A percentile compares a stretch with the other conserved stretches of the same genome.
phyloP scores from a whole-genome alignment of 2,797 vertebrate genomes.

The Pogoniulus pusillus region DNA sequence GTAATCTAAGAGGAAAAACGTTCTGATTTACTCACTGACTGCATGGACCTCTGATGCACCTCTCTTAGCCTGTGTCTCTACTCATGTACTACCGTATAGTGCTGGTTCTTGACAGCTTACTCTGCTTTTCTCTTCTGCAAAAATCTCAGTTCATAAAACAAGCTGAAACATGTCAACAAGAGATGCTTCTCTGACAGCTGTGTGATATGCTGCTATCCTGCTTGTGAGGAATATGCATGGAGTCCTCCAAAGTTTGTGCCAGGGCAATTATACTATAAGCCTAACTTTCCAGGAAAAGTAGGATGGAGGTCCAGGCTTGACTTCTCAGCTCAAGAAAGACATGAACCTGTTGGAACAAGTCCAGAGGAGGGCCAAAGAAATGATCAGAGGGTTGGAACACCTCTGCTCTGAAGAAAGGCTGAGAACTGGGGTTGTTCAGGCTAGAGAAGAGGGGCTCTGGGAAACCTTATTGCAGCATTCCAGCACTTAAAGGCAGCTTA shows the following conservation, averaged over 20 bases:
- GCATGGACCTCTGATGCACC: not conserved
- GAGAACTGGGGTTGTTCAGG: not conserved
- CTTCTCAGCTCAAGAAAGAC: not conserved
- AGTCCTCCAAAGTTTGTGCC: conserved; percentile 8
- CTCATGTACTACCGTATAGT: not conserved
- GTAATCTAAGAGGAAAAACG: not conserved
- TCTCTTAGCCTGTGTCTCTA: not conserved
- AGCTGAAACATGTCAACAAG: conserved; percentile 43
- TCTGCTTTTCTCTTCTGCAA: conserved; percentile 5
- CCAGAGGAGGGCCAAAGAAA: not conserved
- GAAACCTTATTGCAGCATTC: not conserved
- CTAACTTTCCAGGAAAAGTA: conserved; percentile 10
- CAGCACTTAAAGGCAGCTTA: not conserved
- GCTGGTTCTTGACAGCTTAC: not conserved
- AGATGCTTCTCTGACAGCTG: conserved; percentile 33
- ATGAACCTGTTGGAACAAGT: not conserved
- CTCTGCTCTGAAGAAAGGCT: not conserved
- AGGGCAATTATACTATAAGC: not conserved
- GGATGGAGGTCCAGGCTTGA: not conserved
- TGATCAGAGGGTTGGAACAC: not conserved
- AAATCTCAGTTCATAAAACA: conserved; percentile 35
- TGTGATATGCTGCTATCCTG: conserved; percentile 44
- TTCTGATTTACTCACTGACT: not conserved
- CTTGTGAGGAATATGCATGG: not conserved
- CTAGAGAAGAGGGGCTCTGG: not conserved